Evolutionary conservation across 2,113 vertebrate species (phyloP).

Genomic region (Carettochelys insculpta): DNA sequence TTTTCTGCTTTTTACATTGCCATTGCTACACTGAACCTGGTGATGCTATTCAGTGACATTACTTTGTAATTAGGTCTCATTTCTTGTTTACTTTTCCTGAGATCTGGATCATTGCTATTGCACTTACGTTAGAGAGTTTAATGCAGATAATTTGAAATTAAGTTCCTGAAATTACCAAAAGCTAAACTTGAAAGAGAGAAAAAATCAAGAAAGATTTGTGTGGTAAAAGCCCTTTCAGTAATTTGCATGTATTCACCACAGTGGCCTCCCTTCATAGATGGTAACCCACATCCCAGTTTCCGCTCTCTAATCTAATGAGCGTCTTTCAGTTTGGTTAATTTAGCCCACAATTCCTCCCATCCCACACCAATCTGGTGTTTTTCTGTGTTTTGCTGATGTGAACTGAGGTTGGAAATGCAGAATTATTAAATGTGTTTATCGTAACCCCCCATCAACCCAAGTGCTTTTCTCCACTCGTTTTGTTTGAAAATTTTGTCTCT

Average conservation of each 20-base stretch:
- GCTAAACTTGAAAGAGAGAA: neutral
- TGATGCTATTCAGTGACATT: neutral
- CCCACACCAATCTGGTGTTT: neutral
- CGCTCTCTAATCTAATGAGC: neutral
- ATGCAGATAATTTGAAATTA: neutral
- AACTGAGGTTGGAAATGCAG: neutral
- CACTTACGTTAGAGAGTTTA: neutral
- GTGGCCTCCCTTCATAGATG: neutral
- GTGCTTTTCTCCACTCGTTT: neutral
- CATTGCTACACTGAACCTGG: neutral
- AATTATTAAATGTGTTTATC: neutral
- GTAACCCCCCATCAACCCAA: neutral
- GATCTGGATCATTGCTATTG: neutral
- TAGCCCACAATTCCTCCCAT: neutral
- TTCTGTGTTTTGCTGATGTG: accelerated
- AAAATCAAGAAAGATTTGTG: neutral
- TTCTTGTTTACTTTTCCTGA: conserved; percentile 34
- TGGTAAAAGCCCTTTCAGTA: conserved; percentile 51
- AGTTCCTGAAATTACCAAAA: conserved; percentile 6
- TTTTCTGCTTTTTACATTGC: neutral
- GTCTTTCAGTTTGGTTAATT: neutral
- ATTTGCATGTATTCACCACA: neutral
- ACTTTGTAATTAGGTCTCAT: neutral
- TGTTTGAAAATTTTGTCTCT: neutral
- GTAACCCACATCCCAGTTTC: neutral